Base-by-base conservation (phyloP, 2,888 invertebrate genomes). In the Drosophila acutilabella region DNA sequence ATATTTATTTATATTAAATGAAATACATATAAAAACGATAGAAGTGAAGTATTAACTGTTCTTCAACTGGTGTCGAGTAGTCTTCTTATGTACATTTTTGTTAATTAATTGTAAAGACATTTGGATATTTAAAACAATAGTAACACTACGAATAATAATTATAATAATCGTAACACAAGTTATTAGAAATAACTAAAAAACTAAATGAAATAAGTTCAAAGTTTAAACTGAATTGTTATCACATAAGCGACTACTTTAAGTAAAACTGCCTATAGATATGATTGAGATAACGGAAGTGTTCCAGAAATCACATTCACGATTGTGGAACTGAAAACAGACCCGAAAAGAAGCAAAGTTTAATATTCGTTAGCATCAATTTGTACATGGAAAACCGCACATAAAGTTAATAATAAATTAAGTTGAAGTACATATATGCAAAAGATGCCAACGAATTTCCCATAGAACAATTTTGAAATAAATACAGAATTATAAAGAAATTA, bases 141-240 rank as follows among this genome's bases (percentile, higher is more conserved):
- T 23, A 23, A 23, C 23, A 23, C 23, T 23, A 23, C 23, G 6
- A 23, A 23, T 30, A 33, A 50, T 45, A 8, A 23, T 45, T 26
- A 23, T 30, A 41, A 53, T 7, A 36, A 36, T 2, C 8, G 30
- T 30, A 30, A 30, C 26, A 30, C 45, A 54, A 84, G 89, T 88
- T 89, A 85, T 89, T 89, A 70, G 76, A 89, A 85, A 85, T 89
- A 85, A 85, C 89, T 89, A 74, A 88, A 88, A 83, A 88, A 80
- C 66, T 79, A 78, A 65, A 42, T 30, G 36, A 67, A 61, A 50
- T 65, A 61, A 67, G 67, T 64, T 62, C 38, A 64, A 65, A 54
- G 30, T 11, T 54, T 57, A 67, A 71, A 76, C 74, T 78, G 60
- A 75, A 74, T 78, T 68, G 68, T 64, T 68, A 64, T 67, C 59